Evolutionary conservation across 2,113 vertebrate species (phyloP).

Genomic region (Nerophis lumbriciformis): DNA sequence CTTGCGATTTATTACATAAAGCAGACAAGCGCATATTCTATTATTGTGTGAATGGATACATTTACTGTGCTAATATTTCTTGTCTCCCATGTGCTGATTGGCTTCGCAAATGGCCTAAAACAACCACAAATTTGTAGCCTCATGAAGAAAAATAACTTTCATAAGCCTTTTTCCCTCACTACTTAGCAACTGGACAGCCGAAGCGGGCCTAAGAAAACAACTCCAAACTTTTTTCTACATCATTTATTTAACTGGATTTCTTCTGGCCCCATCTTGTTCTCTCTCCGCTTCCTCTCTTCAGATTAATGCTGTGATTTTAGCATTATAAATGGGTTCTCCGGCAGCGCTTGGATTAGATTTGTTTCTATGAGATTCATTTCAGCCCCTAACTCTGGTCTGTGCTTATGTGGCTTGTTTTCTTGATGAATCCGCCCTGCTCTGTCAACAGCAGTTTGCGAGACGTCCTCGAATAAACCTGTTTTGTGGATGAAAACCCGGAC

Average conservation of each 20-base stretch:
- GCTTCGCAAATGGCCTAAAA: constrained; percentile 34
- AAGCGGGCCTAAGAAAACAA: constrained; percentile 27
- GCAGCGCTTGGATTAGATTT: constrained; percentile 61
- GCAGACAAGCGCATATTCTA: background rate
- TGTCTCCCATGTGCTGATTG: background rate
- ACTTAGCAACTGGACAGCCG: constrained; percentile 14
- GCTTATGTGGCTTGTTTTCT: constrained; percentile 60
- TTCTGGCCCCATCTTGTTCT: constrained; percentile 9
- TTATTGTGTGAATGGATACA: background rate
- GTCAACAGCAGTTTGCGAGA: constrained; percentile 67
- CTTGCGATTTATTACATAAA: background rate
- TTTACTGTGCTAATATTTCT: background rate
- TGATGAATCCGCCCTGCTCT: constrained; percentile 63
- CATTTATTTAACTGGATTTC: constrained; percentile 39
- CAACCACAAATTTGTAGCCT: constrained; percentile 14
- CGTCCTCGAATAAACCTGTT: constrained; percentile 55
- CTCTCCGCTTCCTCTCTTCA: constrained; percentile 20
- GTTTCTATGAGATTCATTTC: constrained; percentile 61
- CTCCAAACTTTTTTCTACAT: constrained; percentile 28
- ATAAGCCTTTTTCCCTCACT: constrained; percentile 1
- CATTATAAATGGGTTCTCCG: constrained; percentile 62
- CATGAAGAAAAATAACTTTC: constrained; percentile 17
- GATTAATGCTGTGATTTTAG: constrained; percentile 55
- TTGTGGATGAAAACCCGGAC: constrained; percentile 20
- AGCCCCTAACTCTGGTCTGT: constrained; percentile 53